These are phyloP conservation scores for Brachionus paranguensis DNA, from an alignment of 1,140 invertebrate species.

Conservation along the genomic window DNA sequence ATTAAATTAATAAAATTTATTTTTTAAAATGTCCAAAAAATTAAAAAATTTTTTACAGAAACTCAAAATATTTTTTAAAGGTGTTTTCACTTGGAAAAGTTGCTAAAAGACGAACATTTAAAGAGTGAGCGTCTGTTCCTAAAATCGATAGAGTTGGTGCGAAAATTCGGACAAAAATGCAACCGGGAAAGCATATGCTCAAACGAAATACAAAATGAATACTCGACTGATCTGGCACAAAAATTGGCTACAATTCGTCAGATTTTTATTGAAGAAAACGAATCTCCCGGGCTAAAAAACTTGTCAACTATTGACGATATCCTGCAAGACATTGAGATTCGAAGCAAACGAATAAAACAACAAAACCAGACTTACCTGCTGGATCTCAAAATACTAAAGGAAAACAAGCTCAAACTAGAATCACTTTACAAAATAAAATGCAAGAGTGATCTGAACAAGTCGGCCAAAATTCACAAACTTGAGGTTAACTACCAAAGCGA, in stretches of 20 bases:
- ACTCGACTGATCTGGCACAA: not conserved
- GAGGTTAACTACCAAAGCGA: slow-evolving; percentile 7
- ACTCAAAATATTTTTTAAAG: not conserved
- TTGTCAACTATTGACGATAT: not conserved
- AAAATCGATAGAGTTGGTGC: not conserved
- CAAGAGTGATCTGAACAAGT: slow-evolving; percentile 33
- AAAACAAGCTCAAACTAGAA: slow-evolving; percentile 1
- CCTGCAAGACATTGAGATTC: not conserved
- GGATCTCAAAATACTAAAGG: not conserved
- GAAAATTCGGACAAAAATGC: not conserved
- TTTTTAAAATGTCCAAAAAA: too few species aligned
- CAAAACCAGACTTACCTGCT: not conserved
- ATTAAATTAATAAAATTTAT: too few species aligned
- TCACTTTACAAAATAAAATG: slow-evolving; percentile 38
- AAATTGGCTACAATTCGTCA: not conserved
- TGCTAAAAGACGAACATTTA: slow-evolving; percentile 12
- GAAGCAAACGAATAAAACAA: not conserved
- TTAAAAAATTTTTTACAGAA: too few species aligned
- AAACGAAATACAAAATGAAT: not conserved
- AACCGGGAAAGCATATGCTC: not conserved
- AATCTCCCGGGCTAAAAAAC: not conserved
- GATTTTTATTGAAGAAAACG: not conserved
- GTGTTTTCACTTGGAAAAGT: slow-evolving; percentile 30
- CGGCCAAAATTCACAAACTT: slow-evolving; percentile 17
- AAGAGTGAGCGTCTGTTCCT: slow-evolving; percentile 1